These are phyloP conservation scores for Heliconius hewitsoni DNA, from an alignment of 1,140 invertebrate species.

Conservation along the genomic window DNA sequence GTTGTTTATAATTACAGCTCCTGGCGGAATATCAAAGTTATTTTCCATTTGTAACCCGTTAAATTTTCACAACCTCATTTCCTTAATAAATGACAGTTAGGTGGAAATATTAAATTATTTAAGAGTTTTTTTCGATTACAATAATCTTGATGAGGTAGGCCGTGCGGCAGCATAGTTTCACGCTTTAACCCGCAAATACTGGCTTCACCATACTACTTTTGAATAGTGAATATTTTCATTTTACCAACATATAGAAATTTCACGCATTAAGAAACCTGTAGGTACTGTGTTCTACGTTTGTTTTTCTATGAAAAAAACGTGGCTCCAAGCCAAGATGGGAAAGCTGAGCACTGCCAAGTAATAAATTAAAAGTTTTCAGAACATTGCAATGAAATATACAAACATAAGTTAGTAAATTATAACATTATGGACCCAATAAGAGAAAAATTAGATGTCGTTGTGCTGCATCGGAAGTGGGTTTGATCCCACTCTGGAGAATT, in stretches of 20 bases:
- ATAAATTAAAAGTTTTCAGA: conserved; percentile 15
- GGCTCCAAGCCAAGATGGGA: conserved; percentile 5
- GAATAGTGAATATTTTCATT: not conserved
- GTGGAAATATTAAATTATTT: not conserved
- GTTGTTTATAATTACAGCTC: conserved; percentile 17
- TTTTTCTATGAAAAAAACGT: not conserved
- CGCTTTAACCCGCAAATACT: too few relatives aligned
- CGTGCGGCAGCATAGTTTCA: too few relatives aligned
- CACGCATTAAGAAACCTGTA: not conserved
- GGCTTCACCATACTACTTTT: too few relatives aligned
- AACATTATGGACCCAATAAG: not conserved
- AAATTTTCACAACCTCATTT: conserved; percentile 7
- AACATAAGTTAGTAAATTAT: not conserved
- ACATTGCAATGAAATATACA: conserved; percentile 8
- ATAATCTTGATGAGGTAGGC: too few relatives aligned
- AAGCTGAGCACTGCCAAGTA: conserved; percentile 1
- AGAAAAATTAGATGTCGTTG: too few relatives aligned
- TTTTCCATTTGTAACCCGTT: conserved; percentile 8
- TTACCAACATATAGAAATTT: not conserved
- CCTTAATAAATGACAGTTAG: not conserved
- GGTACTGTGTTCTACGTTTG: not conserved
- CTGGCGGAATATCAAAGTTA: not conserved
- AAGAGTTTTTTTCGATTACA: too few relatives aligned
- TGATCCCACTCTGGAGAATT: too few relatives aligned
- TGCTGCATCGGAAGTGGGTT: too few relatives aligned